Percentiles rank a stretch among this genome's conserved stretches.
phyloP scores from a whole-genome alignment of 2,113 vertebrate species.

The Python bivittatus region DNA sequence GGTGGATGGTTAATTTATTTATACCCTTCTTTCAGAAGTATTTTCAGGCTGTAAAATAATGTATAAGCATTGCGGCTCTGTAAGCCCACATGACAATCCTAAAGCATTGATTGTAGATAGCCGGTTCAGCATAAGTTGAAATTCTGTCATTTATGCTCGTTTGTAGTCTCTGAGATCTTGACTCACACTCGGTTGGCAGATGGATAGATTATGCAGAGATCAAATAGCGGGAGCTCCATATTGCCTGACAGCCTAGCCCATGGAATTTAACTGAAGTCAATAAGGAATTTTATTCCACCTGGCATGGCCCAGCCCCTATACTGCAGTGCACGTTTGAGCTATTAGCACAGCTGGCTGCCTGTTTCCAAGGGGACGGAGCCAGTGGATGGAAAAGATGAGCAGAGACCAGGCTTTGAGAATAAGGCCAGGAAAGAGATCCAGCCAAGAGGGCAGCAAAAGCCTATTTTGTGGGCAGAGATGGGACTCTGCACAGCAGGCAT shows the following conservation, averaged over 20 bases:
- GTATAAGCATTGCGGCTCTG: background rate
- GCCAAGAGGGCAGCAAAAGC: constrained; percentile 54
- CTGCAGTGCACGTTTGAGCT: constrained; percentile 38
- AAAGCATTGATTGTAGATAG: constrained; percentile 9
- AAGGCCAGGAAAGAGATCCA: constrained; percentile 29
- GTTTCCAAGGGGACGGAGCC: constrained; percentile 56
- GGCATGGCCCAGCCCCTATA: constrained; percentile 38
- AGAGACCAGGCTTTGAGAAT: constrained; percentile 47
- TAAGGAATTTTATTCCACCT: constrained; percentile 47
- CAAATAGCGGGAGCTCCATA: constrained; percentile 24
- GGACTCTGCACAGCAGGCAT: constrained; percentile 54
- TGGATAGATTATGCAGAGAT: background rate
- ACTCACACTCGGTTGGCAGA: background rate
- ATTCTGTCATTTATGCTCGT: background rate
- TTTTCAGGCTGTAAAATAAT: background rate
- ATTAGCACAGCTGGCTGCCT: constrained; percentile 51
- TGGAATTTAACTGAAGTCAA: constrained; percentile 33
- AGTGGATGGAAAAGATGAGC: constrained; percentile 68
- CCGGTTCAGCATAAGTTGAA: background rate
- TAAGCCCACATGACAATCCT: background rate
- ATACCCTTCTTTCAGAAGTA: background rate
- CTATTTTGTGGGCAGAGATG: constrained; percentile 52
- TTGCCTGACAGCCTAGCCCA: constrained; percentile 14
- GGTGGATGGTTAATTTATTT: background rate
- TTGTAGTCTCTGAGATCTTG: background rate